Conservation (phyloP, 2,888 invertebrate genomes). For the Agrotis segetum region DNA sequence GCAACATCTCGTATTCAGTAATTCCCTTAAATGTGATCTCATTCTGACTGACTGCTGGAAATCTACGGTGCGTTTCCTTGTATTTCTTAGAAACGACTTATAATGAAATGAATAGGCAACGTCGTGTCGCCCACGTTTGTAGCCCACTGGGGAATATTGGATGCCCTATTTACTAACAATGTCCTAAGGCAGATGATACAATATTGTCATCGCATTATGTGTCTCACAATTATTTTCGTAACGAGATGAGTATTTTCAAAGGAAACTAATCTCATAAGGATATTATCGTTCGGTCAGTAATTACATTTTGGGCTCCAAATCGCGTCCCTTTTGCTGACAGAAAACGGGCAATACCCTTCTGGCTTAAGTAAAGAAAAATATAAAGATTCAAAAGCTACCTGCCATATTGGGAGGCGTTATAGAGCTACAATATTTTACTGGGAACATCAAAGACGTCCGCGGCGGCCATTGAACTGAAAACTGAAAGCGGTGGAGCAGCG, state of each 20-base stretch:
- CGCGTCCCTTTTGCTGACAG: constrained; percentile 30
- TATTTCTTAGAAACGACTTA: constrained; percentile 62
- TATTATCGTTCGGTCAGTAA: constrained; percentile 45
- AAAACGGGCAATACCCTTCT: constrained; percentile 55
- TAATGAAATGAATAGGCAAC: constrained; percentile 63
- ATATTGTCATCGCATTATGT: constrained; percentile 42
- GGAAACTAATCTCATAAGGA: constrained; percentile 45
- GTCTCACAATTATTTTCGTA: constrained; percentile 49
- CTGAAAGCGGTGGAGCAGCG: constrained; percentile 70
- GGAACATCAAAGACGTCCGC: constrained; percentile 82
- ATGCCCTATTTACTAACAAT: constrained; percentile 64
- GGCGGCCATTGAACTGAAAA: constrained; percentile 82
- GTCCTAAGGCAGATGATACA: constrained; percentile 49
- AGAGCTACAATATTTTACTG: constrained; percentile 81
- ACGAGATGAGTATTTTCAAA: constrained; percentile 33
- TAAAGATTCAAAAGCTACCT: constrained; percentile 79
- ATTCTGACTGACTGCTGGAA: constrained; percentile 57
- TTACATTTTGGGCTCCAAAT: constrained; percentile 54
- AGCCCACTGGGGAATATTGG: constrained; percentile 43
- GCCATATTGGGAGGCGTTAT: constrained; percentile 70
- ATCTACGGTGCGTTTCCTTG: constrained; percentile 62
- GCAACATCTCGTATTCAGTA: constrained; percentile 49
- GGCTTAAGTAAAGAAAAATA: constrained; percentile 66
- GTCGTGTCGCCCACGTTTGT: constrained; percentile 55
- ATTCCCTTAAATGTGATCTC: constrained; percentile 65